Percentiles rank a stretch among this genome's conserved stretches.
phyloP scores from a whole-genome alignment of 2,797 vertebrate genomes.

The Anabas testudineus region DNA sequence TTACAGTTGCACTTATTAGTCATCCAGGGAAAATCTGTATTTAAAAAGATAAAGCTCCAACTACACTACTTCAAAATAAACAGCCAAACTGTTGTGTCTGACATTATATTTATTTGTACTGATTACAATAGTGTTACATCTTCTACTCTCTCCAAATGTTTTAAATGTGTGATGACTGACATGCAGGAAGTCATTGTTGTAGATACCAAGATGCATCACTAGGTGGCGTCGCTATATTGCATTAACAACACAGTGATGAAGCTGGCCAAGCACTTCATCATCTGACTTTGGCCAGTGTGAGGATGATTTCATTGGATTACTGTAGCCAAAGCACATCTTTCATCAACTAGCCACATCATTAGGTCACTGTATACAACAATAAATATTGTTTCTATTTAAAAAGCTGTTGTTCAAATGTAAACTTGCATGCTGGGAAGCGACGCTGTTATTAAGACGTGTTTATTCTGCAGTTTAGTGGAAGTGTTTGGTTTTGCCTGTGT shows the following conservation, averaged over 20 bases:
- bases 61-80: background rate
- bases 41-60: background rate
- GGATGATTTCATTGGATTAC: conserved; percentile 57
- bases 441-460: conserved; percentile 28
- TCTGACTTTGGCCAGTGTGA: conserved; percentile 33
- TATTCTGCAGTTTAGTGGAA: conserved; percentile 34
- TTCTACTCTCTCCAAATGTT: background rate
- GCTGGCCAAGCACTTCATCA: conserved; percentile 16
- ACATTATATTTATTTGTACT: background rate
- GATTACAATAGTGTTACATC: background rate
- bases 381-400: conserved; percentile 35
- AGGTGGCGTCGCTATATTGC: conserved; percentile 40
- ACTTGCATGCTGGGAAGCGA: conserved; percentile 5
- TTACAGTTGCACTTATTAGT: background rate
- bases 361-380: conserved; percentile 13
- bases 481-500: conserved; percentile 30
- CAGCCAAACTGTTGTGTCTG: background rate
- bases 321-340: conserved; percentile 34
- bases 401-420: conserved; percentile 37
- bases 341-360: conserved; percentile 25
- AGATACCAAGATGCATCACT: conserved; percentile 8
- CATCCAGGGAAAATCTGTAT: too few species aligned
- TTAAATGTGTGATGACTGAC: background rate
- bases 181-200: background rate
- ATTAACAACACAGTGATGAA: background rate